Evolutionary conservation across 2,888 invertebrate species (phyloP).

Genomic region (Amitus sp.): DNA sequence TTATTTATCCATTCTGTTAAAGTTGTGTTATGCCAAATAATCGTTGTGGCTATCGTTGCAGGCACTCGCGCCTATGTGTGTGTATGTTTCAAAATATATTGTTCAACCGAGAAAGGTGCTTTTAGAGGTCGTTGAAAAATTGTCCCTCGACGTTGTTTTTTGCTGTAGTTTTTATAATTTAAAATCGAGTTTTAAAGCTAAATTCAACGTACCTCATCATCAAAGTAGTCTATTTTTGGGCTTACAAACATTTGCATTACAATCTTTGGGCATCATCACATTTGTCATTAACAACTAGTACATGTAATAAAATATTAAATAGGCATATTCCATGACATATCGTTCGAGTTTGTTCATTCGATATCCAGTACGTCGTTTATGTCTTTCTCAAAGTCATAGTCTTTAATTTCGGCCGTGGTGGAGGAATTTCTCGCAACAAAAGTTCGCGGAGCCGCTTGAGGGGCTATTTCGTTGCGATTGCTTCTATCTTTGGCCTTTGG

Average conservation of each 20-base stretch:
- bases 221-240: slow-evolving; percentile 1
- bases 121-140: no score
- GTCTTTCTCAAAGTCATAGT: slow-evolving; percentile 54
- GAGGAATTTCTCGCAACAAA: slow-evolving; percentile 34
- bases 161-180: no score
- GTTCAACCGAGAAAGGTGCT: no score
- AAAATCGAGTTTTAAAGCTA: no score
- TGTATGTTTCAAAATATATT: no score
- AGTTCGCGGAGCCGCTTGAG: slow-evolving; percentile 50
- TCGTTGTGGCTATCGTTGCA: no score
- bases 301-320: slow-evolving; percentile 19
- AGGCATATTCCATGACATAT: not conserved
- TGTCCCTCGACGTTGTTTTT: no score
- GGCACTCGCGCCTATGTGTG: no score
- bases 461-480: slow-evolving; percentile 16
- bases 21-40: no score
- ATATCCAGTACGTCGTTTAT: slow-evolving; percentile 56
- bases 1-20: no score
- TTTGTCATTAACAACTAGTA: slow-evolving; percentile 26
- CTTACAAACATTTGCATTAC: slow-evolving; percentile 17
- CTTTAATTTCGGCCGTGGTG: slow-evolving; percentile 37
- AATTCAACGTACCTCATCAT: slow-evolving; percentile 2
- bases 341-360: slow-evolving; percentile 39
- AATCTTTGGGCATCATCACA: slow-evolving; percentile 12
- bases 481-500: slow-evolving; percentile 1